Base-by-base conservation (phyloP, 2,888 invertebrate genomes). In the Hydrotaea cyrtoneurina region DNA sequence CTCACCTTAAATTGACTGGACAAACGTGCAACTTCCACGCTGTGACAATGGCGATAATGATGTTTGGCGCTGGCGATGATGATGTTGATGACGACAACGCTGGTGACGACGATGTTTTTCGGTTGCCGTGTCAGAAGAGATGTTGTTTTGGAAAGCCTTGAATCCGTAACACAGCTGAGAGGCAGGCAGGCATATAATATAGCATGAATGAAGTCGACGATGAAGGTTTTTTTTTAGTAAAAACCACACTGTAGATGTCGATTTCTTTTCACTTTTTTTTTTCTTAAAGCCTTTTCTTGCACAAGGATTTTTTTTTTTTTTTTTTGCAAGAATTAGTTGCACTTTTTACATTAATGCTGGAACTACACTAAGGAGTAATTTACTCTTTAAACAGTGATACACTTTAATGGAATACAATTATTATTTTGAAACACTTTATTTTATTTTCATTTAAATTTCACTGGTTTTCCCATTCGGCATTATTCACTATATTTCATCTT, bases 61-160 rank as follows among this genome's bases (percentile, higher is more conserved):
- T 31, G 62, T 2, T 26, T 59, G 26, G 13, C 21, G 19, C 21
- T 46, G 69, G 46, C 69, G 39, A 11, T 21, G 66, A 13, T 66
- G 43, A 43, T 43, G 39, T 43, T 39, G 66, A 43, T 23, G 69
- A 69, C 69, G 23, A 69, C 43, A 21, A 46, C 39, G 23, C 15
- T 43, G 66, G 11, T 43, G 69, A 21, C 39, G 39, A 36, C 43
- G 66, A 13, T 66, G 59, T 26, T 59, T 21, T 59, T 43, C 36
- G 19, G 66, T 66, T 66, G 66, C 69, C 69, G 43, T 69, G 69
- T 46, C 46, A 23, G 23, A 62, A 62, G 62, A 23, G 43, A 23
- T 23, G 59, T 23, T 66, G 43, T 66, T 31, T 69, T 43, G 39
- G 46, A 69, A 69, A 69, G 46, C 69, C 69, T 69, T 69, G 69